Conservation (phyloP, 2,888 invertebrate genomes). For the Graphium colonna region DNA sequence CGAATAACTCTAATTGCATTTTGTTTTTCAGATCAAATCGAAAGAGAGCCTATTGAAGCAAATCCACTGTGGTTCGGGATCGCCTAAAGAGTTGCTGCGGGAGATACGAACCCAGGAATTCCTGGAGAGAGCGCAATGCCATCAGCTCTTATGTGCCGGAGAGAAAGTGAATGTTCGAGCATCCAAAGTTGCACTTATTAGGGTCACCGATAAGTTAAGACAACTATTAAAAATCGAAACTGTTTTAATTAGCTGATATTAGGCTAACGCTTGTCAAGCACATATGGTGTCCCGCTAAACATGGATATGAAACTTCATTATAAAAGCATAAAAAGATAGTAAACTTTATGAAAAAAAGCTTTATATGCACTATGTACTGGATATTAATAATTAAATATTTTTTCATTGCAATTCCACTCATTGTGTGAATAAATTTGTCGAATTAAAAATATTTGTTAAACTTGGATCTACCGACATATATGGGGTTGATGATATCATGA, state of each 20-base stretch:
- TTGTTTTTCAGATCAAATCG: constrained; percentile 83
- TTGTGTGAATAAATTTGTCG: too few species aligned
- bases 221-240: constrained; percentile 91
- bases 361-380: background rate
- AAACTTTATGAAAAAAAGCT: background rate
- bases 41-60: constrained; percentile 89
- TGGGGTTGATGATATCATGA: too few species aligned
- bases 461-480: too few species aligned
- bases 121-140: constrained; percentile 88
- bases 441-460: too few species aligned
- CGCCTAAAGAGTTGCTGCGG: constrained; percentile 73
- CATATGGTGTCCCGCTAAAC: constrained; percentile 7
- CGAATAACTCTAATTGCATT: too few species aligned
- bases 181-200: constrained; percentile 89
- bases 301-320: background rate
- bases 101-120: constrained; percentile 91
- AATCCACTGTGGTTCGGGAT: constrained; percentile 81
- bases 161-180: constrained; percentile 89
- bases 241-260: constrained; percentile 83
- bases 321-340: background rate
- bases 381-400: background rate
- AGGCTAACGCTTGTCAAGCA: constrained; percentile 35
- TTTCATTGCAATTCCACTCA: background rate
- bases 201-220: constrained; percentile 91
- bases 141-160: constrained; percentile 87